Conservation (phyloP, 2,113 vertebrate species). For the Micromys minutus region DNA sequence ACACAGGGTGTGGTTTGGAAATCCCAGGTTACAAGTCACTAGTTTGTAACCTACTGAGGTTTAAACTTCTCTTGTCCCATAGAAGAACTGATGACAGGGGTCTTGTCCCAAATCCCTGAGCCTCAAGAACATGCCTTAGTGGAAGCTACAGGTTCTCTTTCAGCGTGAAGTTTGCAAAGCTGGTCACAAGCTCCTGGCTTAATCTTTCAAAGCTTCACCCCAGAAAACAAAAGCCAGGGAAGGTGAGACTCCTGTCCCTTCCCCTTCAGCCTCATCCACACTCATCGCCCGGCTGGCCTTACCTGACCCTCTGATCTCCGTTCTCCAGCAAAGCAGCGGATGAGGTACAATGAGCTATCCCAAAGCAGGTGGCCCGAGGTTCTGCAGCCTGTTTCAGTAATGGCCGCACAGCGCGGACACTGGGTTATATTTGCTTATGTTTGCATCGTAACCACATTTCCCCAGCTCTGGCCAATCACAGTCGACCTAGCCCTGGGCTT, state of each 20-base stretch:
- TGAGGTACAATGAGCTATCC: not conserved
- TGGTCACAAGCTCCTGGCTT: not conserved
- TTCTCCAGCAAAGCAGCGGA: not conserved
- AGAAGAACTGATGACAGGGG: not conserved
- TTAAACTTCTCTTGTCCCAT: not conserved
- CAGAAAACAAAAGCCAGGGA: conserved; percentile 36
- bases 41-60: not conserved
- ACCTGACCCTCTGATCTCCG: conserved; percentile 56
- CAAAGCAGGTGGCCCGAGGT: not conserved
- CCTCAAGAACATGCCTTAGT: conserved; percentile 27
- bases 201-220: not conserved
- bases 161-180: conserved; percentile 29
- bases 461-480: conserved; percentile 76
- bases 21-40: not conserved
- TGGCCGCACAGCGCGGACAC: conserved; percentile 26
- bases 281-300: conserved; percentile 59
- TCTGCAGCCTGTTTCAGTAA: not conserved
- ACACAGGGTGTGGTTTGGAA: not conserved
- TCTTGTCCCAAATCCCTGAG: not conserved
- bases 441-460: conserved; percentile 81
- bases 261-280: not conserved
- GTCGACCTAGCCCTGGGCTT: conserved; percentile 52
- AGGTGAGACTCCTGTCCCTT: not conserved
- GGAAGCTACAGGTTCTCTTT: not conserved
- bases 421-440: conserved; percentile 81